Conservation (phyloP, 2,797 vertebrate genomes). For the Arrhamphus sclerolepis region DNA sequence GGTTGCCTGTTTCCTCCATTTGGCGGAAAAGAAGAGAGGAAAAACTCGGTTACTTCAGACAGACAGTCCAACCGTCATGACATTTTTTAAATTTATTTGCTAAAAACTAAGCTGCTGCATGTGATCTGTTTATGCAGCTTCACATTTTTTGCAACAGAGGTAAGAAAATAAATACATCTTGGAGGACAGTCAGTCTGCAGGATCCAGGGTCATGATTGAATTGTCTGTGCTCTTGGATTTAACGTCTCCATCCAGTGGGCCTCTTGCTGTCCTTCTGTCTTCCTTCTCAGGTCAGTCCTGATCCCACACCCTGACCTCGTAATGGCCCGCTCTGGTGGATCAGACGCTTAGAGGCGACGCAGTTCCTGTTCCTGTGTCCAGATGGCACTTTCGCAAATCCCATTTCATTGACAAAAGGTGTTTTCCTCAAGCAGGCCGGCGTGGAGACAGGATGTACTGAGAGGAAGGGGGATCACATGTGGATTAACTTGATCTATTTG, state of each 20-base stretch:
- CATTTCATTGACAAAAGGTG: conserved; percentile 67
- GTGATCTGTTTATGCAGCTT: too few species aligned
- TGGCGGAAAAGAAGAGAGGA: not conserved
- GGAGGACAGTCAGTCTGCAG: too few species aligned
- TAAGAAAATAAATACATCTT: too few species aligned
- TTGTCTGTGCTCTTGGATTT: too few species aligned
- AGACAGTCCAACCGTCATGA: not conserved
- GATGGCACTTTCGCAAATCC: conserved; percentile 74
- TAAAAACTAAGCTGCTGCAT: too few species aligned
- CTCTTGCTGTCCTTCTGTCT: too few species aligned
- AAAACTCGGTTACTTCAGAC: not conserved
- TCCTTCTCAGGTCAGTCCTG: conserved; percentile 28
- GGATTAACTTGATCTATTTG: conserved; percentile 57
- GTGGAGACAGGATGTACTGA: conserved; percentile 57
- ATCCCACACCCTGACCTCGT: conserved; percentile 27
- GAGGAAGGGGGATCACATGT: conserved; percentile 38
- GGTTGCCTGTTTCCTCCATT: conserved; percentile 10
- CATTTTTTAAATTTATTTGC: too few species aligned
- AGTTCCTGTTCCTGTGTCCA: conserved; percentile 42
- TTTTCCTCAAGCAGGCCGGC: conserved; percentile 48
- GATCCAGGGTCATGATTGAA: too few species aligned
- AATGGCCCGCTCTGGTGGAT: conserved; percentile 1
- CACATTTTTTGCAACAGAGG: too few species aligned
- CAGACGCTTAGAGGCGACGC: conserved; percentile 13
- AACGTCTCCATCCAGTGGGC: too few species aligned